Evolutionary conservation across 37 sponge, comb jelly and placozoan genomes (phyloP).

Genomic region (Oopsacas minuta): DNA sequence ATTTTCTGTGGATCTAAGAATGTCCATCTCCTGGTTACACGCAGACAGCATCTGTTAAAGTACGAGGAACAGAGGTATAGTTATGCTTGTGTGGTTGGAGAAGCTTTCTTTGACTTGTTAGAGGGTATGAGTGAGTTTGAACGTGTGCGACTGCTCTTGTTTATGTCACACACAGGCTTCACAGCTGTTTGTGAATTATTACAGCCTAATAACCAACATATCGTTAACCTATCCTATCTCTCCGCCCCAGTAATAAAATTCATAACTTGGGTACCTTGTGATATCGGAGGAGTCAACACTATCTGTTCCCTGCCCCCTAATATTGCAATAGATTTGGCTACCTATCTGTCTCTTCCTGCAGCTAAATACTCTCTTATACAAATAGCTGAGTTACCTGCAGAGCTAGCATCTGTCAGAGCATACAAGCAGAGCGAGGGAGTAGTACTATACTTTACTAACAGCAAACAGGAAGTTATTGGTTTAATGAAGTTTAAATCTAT

Average conservation of each 20-base stretch:
- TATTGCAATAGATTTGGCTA: not conserved
- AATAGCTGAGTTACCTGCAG: not conserved
- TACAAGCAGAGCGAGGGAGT: not conserved
- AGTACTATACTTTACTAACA: not conserved
- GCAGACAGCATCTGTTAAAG: not conserved
- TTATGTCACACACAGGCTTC: not conserved
- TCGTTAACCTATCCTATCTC: not conserved
- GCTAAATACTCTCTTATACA: not conserved
- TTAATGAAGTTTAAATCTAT: not conserved
- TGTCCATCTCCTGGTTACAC: not conserved
- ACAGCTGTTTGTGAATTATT: not conserved
- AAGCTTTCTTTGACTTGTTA: not conserved
- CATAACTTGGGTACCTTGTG: slow-evolving; percentile 4
- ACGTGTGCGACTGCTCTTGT: not conserved
- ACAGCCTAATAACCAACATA: not conserved
- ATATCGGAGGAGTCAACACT: not conserved
- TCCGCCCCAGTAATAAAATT: not conserved
- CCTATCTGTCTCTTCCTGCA: not conserved
- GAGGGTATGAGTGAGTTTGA: not conserved
- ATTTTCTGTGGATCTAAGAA: slow-evolving; percentile 10
- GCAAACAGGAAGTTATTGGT: not conserved
- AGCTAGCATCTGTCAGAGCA: not conserved
- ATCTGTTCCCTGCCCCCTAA: slow-evolving; percentile 5
- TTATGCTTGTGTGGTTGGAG: slow-evolving; percentile 3
- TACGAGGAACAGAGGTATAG: not conserved